Evolutionary conservation across 1,140 invertebrate genomes (phyloP).

Genomic region (Apis mellifera): DNA sequence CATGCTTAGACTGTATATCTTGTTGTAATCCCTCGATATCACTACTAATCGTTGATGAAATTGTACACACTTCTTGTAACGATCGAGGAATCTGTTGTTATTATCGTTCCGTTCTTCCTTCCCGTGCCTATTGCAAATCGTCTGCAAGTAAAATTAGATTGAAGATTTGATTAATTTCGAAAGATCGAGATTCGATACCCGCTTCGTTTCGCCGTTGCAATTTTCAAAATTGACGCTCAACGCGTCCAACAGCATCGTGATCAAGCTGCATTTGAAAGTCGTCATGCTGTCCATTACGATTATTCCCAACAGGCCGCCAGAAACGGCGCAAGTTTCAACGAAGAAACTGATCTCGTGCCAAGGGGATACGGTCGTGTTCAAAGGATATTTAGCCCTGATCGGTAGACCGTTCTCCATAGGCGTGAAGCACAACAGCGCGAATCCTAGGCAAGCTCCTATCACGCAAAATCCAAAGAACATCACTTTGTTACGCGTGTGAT

Average conservation of each 20-base stretch:
- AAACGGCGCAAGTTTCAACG: constrained; percentile 55
- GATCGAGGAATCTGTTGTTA: constrained; percentile 31
- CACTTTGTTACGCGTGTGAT: constrained; percentile 46
- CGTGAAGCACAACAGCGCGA: constrained; percentile 60
- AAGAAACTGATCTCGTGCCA: constrained; percentile 50
- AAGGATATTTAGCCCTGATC: constrained; percentile 65
- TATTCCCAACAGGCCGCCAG: constrained; percentile 53
- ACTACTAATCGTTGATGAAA: constrained; percentile 64
- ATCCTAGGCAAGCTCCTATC: constrained; percentile 43
- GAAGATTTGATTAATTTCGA: too few species aligned
- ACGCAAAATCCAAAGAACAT: constrained; percentile 45
- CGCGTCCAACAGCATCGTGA: constrained; percentile 50
- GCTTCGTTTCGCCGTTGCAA: constrained; percentile 2
- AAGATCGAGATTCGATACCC: too few species aligned
- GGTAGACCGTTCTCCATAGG: constrained; percentile 62
- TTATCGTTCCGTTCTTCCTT: too few species aligned
- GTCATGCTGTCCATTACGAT: constrained; percentile 56
- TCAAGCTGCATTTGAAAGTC: constrained; percentile 29
- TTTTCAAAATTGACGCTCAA: constrained; percentile 55
- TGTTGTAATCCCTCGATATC: constrained; percentile 59
- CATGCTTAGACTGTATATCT: constrained; percentile 61
- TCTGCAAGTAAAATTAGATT: not conserved
- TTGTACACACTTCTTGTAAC: constrained; percentile 52
- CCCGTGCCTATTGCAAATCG: not conserved
- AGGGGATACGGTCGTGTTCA: constrained; percentile 54